Base-by-base conservation (phyloP, 2,113 vertebrate genomes). In the Herpetotheres cachinnans region DNA sequence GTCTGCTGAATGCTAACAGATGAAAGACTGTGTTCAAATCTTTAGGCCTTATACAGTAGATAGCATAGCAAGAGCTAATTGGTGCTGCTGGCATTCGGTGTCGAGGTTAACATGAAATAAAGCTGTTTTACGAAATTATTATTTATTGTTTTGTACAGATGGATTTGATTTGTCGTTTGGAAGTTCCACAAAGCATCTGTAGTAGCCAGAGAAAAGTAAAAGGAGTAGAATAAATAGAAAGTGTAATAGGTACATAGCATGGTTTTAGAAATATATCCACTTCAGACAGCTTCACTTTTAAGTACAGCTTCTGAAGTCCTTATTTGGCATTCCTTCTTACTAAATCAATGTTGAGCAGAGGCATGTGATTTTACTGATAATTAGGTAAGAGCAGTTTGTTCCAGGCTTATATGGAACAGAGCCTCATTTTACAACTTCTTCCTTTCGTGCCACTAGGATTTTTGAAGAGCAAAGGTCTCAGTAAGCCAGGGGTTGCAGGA, bases 141-240 rank as follows among this genome's bases (percentile, higher is more conserved):
- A 97, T 98, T 97, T 95, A 89, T 70, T 92, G 62, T 97, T 98
- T 98, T 97, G 93, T 94, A 94, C 97, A 93, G 94, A 97, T 97
- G 97, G 97, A 97, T 98, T 97, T 97, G 94, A 97, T 98, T 97
- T 98, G 96, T 96, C 96, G 77, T 90, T 96, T 97, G 96, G 96
- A 97, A 97, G 95, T 97, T 97, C 96, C 89, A 97, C 96, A 97
- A 98, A 97, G 95, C 76, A 85, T 95, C 95, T 96, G 81, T 89
- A 97, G 94, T 90, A 86, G 76, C 89, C 38, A 70, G 83, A 95
- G 61, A 82, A 96, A 92, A 90, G 74, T 93, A 96, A 96, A 85
- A 70, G 42, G n/a, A 86, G 27, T 74, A 84, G 81, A 97, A 97
- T 96, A 96, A 93, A 93, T 86, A 59, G 36, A 74, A 93, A 91